Percentiles rank a stretch among this genome's conserved stretches.
phyloP scores from a whole-genome alignment of 2,888 invertebrate species.

The Eudasyphora cyanicolor region DNA sequence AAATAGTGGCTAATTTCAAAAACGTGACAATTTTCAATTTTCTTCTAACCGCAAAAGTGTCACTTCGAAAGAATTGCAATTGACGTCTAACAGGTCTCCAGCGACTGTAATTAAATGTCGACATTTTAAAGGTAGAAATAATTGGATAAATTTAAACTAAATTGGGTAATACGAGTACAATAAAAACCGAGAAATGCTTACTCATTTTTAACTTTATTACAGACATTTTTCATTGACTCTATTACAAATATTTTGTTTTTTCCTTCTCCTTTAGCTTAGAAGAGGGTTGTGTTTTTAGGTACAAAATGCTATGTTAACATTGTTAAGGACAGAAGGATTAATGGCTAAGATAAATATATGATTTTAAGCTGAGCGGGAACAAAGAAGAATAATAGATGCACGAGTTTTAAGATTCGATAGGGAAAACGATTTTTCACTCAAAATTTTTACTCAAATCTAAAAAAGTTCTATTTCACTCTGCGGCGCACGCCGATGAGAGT shows the following conservation, averaged over 20 bases:
- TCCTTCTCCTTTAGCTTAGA: too few relatives aligned
- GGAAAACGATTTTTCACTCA: neutral
- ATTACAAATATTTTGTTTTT: too few relatives aligned
- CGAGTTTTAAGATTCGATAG: neutral
- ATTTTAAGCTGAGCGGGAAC: neutral
- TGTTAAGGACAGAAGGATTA: neutral
- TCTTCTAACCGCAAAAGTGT: neutral
- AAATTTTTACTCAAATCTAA: neutral
- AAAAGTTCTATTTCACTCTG: neutral
- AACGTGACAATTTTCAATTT: constrained; percentile 24
- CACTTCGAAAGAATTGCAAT: neutral
- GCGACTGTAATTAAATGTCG: neutral
- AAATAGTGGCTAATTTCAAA: constrained; percentile 12
- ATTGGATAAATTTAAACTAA: too few relatives aligned
- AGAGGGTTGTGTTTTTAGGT: neutral
- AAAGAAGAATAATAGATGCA: neutral
- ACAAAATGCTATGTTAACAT: neutral
- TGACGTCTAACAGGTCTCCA: neutral
- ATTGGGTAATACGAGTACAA: neutral
- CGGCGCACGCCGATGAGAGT: neutral
- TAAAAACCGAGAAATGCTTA: neutral
- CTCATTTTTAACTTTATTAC: too few relatives aligned
- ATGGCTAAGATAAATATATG: neutral
- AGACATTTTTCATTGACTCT: neutral
- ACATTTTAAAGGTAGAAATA: neutral